Evolutionary conservation across 2,113 vertebrate genomes (phyloP).

Genomic region (Rhinichthys klamathensis): DNA sequence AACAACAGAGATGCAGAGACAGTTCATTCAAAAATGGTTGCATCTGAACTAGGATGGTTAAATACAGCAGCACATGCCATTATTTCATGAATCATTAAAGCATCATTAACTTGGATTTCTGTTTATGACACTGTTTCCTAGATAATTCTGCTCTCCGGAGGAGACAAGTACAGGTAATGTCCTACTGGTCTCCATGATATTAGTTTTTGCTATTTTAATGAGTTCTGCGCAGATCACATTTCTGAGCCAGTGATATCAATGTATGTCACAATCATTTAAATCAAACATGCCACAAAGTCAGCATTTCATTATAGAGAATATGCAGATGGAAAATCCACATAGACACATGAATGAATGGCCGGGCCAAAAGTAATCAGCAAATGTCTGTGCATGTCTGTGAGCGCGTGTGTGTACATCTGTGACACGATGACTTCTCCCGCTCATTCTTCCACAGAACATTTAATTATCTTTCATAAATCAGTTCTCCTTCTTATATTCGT

Average conservation of each 20-base stretch:
- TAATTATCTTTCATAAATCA: conserved; percentile 35
- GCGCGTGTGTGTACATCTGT: background rate
- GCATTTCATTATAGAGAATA: conserved; percentile 36
- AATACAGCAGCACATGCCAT: conserved; percentile 16
- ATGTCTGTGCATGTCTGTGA: conserved; percentile 11
- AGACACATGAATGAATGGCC: conserved; percentile 36
- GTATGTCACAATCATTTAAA: conserved; percentile 44
- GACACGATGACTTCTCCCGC: conserved; percentile 4
- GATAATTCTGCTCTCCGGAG: conserved; percentile 15
- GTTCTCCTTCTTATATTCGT: background rate
- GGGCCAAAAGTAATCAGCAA: conserved; percentile 44
- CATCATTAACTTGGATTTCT: conserved; percentile 27
- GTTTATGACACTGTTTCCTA: conserved; percentile 28
- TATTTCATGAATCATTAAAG: conserved; percentile 30
- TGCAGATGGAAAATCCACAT: conserved; percentile 25
- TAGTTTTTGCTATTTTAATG: conserved; percentile 44
- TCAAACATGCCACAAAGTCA: conserved; percentile 47
- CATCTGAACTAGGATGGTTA: background rate
- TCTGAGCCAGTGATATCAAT: conserved; percentile 13
- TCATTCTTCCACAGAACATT: conserved; percentile 22
- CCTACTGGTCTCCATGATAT: conserved; percentile 32
- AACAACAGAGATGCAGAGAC: background rate
- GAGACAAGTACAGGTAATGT: conserved; percentile 31
- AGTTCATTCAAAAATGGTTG: background rate
- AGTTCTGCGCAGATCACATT: conserved; percentile 37